Conservation (phyloP, 1,140 invertebrate genomes). For the Drosophila busckii region DNA sequence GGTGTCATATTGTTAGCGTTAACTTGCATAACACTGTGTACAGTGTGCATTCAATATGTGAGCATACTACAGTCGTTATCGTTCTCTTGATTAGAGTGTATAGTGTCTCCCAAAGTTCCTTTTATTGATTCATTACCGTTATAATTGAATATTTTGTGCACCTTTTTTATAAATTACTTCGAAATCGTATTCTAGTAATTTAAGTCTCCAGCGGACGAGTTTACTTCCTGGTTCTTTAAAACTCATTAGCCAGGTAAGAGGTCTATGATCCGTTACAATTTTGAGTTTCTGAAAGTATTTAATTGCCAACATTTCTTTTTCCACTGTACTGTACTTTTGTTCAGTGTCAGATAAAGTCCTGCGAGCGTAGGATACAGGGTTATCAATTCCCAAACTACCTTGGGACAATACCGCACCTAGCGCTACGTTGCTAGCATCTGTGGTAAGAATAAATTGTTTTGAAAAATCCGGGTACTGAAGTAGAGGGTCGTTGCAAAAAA, state of each 20-base stretch:
- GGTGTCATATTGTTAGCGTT: no score
- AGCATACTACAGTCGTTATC: not conserved
- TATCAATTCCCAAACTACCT: not conserved
- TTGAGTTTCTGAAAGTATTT: constrained; percentile 13
- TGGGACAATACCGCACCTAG: constrained; percentile 33
- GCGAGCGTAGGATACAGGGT: constrained; percentile 7
- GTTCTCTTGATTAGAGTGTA: no score
- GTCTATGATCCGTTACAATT: constrained; percentile 12
- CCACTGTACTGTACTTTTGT: constrained; percentile 5
- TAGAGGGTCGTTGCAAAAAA: constrained; percentile 21
- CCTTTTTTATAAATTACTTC: constrained; percentile 5
- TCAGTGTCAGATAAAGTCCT: constrained; percentile 6
- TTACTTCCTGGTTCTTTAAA: constrained; percentile 13
- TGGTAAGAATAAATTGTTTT: constrained; percentile 30
- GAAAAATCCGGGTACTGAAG: constrained; percentile 38
- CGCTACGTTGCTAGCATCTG: constrained; percentile 32
- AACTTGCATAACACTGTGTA: no score
- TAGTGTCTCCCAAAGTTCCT: not conserved
- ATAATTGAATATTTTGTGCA: not conserved
- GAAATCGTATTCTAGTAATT: constrained; percentile 4
- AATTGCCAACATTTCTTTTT: constrained; percentile 16
- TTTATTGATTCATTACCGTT: not conserved
- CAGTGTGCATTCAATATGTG: no score
- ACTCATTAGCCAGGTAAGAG: constrained; percentile 9
- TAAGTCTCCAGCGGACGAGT: constrained; percentile 4